Percentiles rank a stretch among this genome's conserved stretches.
Conservation (phyloP, 2,797 vertebrate species). For the Scolopax rusticola region DNA sequence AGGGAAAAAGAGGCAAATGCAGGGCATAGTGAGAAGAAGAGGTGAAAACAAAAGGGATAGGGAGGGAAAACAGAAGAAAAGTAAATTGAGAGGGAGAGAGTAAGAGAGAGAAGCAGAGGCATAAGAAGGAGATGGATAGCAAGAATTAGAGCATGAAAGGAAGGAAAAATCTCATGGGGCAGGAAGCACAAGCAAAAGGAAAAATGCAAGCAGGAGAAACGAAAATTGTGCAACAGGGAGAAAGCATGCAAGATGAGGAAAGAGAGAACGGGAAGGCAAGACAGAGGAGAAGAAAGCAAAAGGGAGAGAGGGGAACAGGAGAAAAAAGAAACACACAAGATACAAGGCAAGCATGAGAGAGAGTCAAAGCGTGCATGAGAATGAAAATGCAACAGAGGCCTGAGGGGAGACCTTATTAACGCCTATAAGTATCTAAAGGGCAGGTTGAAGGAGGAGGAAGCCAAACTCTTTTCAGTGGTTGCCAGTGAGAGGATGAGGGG, state of each 20-base stretch:
- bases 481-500: no score
- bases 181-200: neutral
- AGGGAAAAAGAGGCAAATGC: neutral
- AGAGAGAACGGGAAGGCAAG: neutral
- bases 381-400: neutral
- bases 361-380: neutral
- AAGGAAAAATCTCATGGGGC: neutral
- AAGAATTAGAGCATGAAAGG: neutral
- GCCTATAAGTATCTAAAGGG: no score
- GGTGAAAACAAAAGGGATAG: neutral
- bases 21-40: neutral
- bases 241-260: neutral
- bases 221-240: neutral
- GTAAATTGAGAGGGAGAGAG: neutral
- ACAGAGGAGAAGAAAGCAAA: neutral
- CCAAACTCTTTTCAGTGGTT: no score
- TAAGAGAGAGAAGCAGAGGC: neutral
- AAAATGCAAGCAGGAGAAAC: neutral
- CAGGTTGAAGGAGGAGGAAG: no score
- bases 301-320: neutral
- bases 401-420: no score
- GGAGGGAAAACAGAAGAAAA: neutral
- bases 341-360: neutral
- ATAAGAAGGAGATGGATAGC: neutral
- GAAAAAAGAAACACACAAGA: neutral